phyloP scores from a whole-genome alignment of 2,888 invertebrate species.

The Norana najaformis region DNA sequence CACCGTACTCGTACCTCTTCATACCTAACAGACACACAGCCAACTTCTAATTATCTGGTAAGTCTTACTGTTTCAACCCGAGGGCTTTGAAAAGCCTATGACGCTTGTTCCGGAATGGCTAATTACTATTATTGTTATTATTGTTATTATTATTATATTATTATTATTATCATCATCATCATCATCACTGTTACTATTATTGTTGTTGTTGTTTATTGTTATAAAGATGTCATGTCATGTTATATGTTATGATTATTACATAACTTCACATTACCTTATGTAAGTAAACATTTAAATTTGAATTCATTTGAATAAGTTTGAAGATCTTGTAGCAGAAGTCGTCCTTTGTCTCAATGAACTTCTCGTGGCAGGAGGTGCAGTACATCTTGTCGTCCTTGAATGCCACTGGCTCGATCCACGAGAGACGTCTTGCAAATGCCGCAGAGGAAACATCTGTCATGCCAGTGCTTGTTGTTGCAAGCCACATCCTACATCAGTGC shows the following conservation, averaged over 20 bases:
- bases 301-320: constrained; percentile 19
- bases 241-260: too few relatives aligned
- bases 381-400: constrained; percentile 29
- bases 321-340: constrained; percentile 29
- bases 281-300: not conserved
- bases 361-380: constrained; percentile 31
- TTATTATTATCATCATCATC: too few relatives aligned
- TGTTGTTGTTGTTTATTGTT: too few relatives aligned
- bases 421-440: constrained; percentile 25
- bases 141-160: too few relatives aligned
- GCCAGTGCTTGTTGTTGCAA: constrained; percentile 31
- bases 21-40: constrained; percentile 31
- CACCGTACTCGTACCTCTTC: constrained; percentile 30
- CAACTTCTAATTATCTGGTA: too few relatives aligned
- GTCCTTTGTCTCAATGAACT: constrained; percentile 20
- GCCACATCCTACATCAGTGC: constrained; percentile 30
- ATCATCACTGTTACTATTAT: too few relatives aligned
- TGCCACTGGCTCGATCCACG: constrained; percentile 29
- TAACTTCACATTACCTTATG: not conserved
- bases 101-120: too few relatives aligned
- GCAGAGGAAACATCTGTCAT: constrained; percentile 35
- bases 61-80: too few relatives aligned
- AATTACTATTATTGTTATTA: too few relatives aligned
- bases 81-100: too few relatives aligned
- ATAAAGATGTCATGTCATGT: too few relatives aligned